Conservation (phyloP, 1,140 invertebrate species). For the Philopotamus ludificatus region DNA sequence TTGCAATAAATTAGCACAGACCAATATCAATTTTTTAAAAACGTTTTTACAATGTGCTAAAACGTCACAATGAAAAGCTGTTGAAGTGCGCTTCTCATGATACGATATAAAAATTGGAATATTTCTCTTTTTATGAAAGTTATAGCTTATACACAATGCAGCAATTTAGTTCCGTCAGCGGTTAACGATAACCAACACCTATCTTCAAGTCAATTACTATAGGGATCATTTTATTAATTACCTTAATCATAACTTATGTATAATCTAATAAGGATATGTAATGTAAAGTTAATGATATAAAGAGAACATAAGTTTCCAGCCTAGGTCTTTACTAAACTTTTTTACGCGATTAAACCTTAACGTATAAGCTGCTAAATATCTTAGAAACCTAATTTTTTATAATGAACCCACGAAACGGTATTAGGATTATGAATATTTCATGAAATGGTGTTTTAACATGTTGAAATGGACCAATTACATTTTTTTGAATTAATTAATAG, state of each 20-base stretch:
- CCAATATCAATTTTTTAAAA: not conserved
- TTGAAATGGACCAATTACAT: no score
- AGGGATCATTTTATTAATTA: slow-evolving; percentile 59
- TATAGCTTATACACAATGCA: slow-evolving; percentile 4
- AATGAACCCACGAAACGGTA: no score
- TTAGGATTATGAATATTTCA: no score
- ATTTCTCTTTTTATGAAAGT: not conserved
- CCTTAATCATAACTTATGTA: slow-evolving; percentile 25
- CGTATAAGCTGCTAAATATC: no score
- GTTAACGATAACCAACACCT: slow-evolving; percentile 43
- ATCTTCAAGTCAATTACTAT: slow-evolving; percentile 70
- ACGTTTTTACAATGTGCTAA: not conserved
- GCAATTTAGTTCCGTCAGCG: slow-evolving; percentile 33
- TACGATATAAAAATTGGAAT: not conserved
- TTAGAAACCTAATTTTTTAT: no score
- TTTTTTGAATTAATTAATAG: no score
- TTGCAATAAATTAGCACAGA: no score
- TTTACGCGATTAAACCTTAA: not conserved
- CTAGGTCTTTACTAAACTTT: not conserved
- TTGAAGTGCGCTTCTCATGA: not conserved
- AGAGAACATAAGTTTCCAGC: not conserved
- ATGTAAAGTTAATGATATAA: not conserved
- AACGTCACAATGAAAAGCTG: not conserved
- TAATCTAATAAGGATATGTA: slow-evolving; percentile 20
- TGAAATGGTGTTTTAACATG: no score